A percentile compares a stretch with the other conserved stretches of the same genome.
Conservation (phyloP, 1,140 invertebrate species). For the Penaeus japonicus region DNA sequence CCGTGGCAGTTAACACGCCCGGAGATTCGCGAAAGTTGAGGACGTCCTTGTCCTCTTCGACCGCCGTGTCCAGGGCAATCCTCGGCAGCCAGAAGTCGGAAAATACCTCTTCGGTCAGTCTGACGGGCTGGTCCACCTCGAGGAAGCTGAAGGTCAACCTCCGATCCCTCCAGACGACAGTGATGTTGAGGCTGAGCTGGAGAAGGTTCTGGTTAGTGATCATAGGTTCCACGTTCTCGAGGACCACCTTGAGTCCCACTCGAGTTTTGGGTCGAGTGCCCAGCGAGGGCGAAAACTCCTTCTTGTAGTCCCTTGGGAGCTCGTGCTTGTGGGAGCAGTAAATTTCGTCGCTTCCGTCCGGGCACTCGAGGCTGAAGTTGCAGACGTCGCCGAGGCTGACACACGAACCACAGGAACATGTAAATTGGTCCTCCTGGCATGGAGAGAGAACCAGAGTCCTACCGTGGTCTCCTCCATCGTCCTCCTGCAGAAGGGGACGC, state of each 20-base stretch:
- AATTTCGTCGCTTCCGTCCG: constrained; percentile 22
- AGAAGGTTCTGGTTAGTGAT: neutral
- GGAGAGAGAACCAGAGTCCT: neutral
- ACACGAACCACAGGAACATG: constrained; percentile 18
- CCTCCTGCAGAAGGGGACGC: neutral
- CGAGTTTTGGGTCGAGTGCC: neutral
- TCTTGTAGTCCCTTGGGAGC: constrained; percentile 7
- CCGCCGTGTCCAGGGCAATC: constrained; percentile 7
- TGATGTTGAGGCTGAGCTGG: neutral
- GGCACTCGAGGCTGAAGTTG: constrained; percentile 11
- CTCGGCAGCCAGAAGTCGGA: constrained; percentile 13
- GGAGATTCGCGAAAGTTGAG: neutral
- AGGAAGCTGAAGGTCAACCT: constrained; percentile 11
- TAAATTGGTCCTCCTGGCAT: constrained; percentile 16
- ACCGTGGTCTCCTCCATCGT: neutral
- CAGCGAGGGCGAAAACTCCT: constrained; percentile 19
- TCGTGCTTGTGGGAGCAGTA: neutral
- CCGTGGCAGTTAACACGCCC: neutral
- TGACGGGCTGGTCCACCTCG: neutral
- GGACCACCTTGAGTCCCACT: constrained; percentile 11
- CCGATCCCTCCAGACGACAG: constrained; percentile 14
- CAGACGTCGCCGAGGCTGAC: neutral
- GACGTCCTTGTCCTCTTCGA: neutral
- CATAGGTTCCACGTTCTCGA: constrained; percentile 12
- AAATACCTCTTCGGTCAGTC: neutral